phyloP scores from a whole-genome alignment of 2,888 invertebrate species.

The Hydrotaea diabolus region DNA sequence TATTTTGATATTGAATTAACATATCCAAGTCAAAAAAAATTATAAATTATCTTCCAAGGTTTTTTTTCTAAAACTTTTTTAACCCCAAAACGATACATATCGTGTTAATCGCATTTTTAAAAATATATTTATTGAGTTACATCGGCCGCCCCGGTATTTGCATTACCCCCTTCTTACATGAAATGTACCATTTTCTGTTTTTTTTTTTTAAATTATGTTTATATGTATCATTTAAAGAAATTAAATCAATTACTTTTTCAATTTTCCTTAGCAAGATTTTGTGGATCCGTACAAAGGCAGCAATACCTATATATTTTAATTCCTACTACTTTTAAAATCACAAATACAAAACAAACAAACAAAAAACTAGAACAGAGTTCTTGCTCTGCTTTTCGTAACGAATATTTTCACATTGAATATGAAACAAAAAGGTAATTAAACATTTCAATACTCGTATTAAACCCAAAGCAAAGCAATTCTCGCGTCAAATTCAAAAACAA shows the following conservation, averaged over 20 bases:
- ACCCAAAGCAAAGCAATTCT: neutral
- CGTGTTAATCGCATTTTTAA: too few species aligned
- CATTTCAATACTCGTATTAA: constrained; percentile 27
- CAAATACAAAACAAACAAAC: neutral
- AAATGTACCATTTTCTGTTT: too few species aligned
- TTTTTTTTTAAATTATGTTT: too few species aligned
- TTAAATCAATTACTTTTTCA: constrained; percentile 55
- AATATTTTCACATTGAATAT: constrained; percentile 32
- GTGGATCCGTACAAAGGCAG: constrained; percentile 87
- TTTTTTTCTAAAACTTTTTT: too few species aligned
- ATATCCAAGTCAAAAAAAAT: too few species aligned
- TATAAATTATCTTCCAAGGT: too few species aligned
- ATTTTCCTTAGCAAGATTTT: constrained; percentile 85
- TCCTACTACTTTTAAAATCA: constrained; percentile 73
- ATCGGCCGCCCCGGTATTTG: too few species aligned
- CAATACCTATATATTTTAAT: constrained; percentile 92
- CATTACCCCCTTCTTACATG: too few species aligned
- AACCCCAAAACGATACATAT: too few species aligned
- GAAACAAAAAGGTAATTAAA: constrained; percentile 58
- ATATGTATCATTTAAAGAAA: neutral
- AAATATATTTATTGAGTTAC: too few species aligned
- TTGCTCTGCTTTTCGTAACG: constrained; percentile 51
- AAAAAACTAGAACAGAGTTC: constrained; percentile 14
- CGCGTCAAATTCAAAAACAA: constrained; percentile 18
- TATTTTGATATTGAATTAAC: too few species aligned